Evolutionary conservation across 1,140 invertebrate species (phyloP).

Genomic region (Micrasema minimum): DNA sequence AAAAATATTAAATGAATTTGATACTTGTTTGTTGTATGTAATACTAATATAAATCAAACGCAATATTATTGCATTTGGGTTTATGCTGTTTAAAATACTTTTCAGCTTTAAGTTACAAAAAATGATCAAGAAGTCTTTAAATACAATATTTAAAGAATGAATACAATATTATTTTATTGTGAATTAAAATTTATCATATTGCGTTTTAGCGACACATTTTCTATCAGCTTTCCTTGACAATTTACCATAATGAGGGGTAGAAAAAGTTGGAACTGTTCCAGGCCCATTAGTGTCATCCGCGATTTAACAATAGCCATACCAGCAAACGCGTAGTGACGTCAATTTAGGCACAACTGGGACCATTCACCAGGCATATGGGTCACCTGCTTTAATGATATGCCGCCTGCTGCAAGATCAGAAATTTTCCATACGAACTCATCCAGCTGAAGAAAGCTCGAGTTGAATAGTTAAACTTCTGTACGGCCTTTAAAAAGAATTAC

Average conservation of each 20-base stretch:
- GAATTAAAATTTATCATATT: too few species aligned
- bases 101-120: too few species aligned
- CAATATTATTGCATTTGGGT: too few species aligned
- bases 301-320: slow-evolving; percentile 19
- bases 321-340: slow-evolving; percentile 23
- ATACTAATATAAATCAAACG: too few species aligned
- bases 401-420: neutral
- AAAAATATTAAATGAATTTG: too few species aligned
- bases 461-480: slow-evolving; percentile 1
- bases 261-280: neutral
- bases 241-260: slow-evolving; percentile 14
- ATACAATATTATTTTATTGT: too few species aligned
- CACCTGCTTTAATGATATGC: slow-evolving; percentile 34
- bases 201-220: too few species aligned
- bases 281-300: slow-evolving; percentile 14
- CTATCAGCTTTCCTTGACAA: too few species aligned
- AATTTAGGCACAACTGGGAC: slow-evolving; percentile 23
- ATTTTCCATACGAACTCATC: slow-evolving; percentile 17
- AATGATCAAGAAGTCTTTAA: too few species aligned
- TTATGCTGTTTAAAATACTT: too few species aligned
- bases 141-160: too few species aligned
- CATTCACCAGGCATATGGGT: slow-evolving; percentile 26
- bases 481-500: neutral
- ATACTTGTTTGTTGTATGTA: too few species aligned
- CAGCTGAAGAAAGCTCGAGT: slow-evolving; percentile 9